A percentile compares a stretch with the other conserved stretches of the same genome.
These are phyloP conservation scores for Phacellophora camtschatica DNA, from an alignment of 30 jellyfish, hydroid and myxozoan species.

Conservation along the genomic window DNA sequence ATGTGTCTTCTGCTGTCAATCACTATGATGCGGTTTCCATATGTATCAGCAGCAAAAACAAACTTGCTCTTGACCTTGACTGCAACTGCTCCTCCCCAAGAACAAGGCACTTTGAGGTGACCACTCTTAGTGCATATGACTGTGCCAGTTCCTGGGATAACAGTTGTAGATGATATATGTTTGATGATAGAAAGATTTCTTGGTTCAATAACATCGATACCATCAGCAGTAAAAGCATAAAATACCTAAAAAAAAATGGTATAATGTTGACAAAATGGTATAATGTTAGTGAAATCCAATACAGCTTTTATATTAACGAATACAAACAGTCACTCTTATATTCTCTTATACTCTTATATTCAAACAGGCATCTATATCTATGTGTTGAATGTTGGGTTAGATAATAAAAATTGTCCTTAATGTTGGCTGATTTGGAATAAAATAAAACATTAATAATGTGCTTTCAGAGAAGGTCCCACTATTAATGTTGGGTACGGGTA, in stretches of 20 bases:
- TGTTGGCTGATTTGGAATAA: too few relatives aligned
- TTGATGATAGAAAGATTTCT: background rate
- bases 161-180: background rate
- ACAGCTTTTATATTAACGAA: too few relatives aligned
- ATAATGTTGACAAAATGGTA: background rate
- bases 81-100: slow-evolving; percentile 37
- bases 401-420: too few relatives aligned
- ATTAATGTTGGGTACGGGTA: too few relatives aligned
- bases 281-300: too few relatives aligned
- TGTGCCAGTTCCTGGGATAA: slow-evolving; percentile 9
- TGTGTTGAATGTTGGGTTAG: too few relatives aligned
- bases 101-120: background rate
- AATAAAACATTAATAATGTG: too few relatives aligned
- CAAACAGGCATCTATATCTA: too few relatives aligned
- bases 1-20: background rate
- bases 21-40: slow-evolving; percentile 30
- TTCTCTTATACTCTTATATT: too few relatives aligned
- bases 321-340: too few relatives aligned
- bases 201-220: slow-evolving; percentile 26
- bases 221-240: slow-evolving; percentile 18
- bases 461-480: too few relatives aligned
- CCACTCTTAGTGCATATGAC: background rate
- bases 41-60: slow-evolving; percentile 8
- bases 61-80: slow-evolving; percentile 2
- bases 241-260: background rate